These are phyloP conservation scores for Symphodus melops DNA, from an alignment of 2,113 vertebrate species.

Conservation along the genomic window DNA sequence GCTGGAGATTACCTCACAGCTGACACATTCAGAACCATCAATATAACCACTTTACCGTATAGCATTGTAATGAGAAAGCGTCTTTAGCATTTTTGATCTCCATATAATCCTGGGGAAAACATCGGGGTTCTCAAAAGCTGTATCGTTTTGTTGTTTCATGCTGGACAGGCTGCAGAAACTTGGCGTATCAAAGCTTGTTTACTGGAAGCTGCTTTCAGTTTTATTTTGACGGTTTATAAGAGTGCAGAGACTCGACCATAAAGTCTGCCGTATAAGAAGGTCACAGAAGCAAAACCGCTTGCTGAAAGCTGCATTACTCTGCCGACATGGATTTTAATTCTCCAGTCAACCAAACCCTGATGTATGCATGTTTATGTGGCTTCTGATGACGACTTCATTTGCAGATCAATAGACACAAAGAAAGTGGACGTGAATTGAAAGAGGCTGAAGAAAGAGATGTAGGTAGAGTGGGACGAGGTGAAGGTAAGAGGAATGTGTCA, in stretches of 20 bases:
- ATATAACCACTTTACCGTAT: background rate
- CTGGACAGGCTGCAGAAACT: conserved; percentile 7
- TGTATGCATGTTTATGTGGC: too few species aligned
- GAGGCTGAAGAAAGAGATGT: conserved; percentile 4
- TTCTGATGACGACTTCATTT: background rate
- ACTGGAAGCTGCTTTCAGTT: conserved; percentile 29
- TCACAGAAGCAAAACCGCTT: background rate
- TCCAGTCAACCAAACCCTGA: background rate
- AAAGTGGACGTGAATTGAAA: background rate
- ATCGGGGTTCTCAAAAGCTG: background rate
- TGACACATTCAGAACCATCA: too few species aligned
- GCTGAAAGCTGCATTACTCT: background rate
- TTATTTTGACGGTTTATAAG: conserved; percentile 23
- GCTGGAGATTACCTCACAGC: too few species aligned
- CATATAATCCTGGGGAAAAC: background rate
- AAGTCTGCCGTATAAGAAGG: background rate
- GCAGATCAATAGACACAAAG: background rate
- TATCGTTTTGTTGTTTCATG: conserved; percentile 1
- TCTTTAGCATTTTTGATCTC: background rate
- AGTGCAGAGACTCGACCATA: background rate
- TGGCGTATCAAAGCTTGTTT: conserved; percentile 16
- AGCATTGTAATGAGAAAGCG: background rate
- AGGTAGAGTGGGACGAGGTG: background rate
- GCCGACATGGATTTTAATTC: background rate
- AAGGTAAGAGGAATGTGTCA: conserved; percentile 16